Conservation (phyloP, 2,888 invertebrate species). For the Hirtodrosophila cameraria region DNA sequence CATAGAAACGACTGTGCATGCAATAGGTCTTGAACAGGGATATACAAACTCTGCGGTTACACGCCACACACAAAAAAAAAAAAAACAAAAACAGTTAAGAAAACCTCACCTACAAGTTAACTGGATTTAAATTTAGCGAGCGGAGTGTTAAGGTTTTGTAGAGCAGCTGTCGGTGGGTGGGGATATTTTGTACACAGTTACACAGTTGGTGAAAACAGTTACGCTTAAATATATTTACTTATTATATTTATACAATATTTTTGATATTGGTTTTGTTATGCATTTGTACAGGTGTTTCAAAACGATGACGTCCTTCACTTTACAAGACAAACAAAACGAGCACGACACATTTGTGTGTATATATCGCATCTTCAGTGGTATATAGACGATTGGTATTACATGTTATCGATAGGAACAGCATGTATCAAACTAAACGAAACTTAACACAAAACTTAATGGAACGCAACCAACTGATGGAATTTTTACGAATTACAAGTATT, state of each 20-base stretch:
- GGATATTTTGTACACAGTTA: conserved; percentile 4
- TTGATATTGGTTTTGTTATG: conserved; percentile 29
- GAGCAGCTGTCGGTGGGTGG: conserved; percentile 45
- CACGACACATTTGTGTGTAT: conserved; percentile 35
- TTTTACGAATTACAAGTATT: conserved; percentile 34
- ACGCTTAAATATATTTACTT: conserved; percentile 35
- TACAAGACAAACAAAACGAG: conserved; percentile 45
- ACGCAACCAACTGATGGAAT: conserved; percentile 24
- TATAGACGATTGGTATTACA: conserved; percentile 27
- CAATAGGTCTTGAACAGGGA: conserved; percentile 16
- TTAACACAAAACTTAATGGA: conserved; percentile 29
- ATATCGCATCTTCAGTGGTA: conserved; percentile 13
- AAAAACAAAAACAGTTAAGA: conserved; percentile 15
- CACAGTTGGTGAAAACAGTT: conserved; percentile 41
- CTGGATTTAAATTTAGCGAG: conserved; percentile 33
- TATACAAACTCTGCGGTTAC: conserved; percentile 30
- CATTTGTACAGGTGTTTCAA: conserved; percentile 44
- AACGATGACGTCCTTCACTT: conserved; percentile 10
- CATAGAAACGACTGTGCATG: conserved; percentile 19
- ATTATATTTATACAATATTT: conserved; percentile 32
- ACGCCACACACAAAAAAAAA: conserved; percentile 39
- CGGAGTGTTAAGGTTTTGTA: conserved; percentile 7
- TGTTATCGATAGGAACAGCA: conserved; percentile 26
- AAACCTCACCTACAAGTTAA: conserved; percentile 32
- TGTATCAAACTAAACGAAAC: conserved; percentile 33